Base-by-base conservation (phyloP, 2,888 invertebrate genomes). In the Troides aeacus region DNA sequence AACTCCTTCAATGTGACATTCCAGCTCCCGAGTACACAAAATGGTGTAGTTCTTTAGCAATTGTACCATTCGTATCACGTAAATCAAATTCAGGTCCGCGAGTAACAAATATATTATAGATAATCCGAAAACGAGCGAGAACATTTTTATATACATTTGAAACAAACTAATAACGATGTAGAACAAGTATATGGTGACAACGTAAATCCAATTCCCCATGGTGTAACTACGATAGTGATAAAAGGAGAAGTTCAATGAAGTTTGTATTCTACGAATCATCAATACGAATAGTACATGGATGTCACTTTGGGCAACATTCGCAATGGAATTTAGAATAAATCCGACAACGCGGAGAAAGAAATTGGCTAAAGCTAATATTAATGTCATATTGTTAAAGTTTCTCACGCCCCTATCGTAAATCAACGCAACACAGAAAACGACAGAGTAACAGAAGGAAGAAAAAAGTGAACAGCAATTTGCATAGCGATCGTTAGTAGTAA, bases 21-120 rank as follows among this genome's bases (percentile, higher is more conserved):
- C 50, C 5, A 68, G 21, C 58, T 68, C 36, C 6, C 12, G 46
- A 10, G 18, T 23, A 46, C 62, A 68, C n/a, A 36, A 36, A 50
- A 5, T 24, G 12, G 57, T 21, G 3, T n/a, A 6, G 2, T 17
- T 24, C 23, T 62, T 62, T 15, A 68, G 57, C 1, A 50, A 18
- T 18, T 62, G 62, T 46, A 57, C 12, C n/a, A 42, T 68, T 57
- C 68, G 42, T 58, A 63, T 30, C 8, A 63, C n/a, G n/a, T 68
- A 68, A 30, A 63, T 68, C 7, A 46, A 58, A 17, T 68, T 62
- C 3, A 58, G 30, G 36, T 68, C 68, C 5, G 64, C 21, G 6
- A 64, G 8, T 1, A 42, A 21, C 8, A 58, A 17, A 39, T 23
- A 17, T 21, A 64, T 15, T 21, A 23, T 23, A 23, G 64, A 15